These are phyloP conservation scores for Rhinoraja longicauda DNA, from an alignment of 2,797 vertebrate genomes.

Conservation along the genomic window DNA sequence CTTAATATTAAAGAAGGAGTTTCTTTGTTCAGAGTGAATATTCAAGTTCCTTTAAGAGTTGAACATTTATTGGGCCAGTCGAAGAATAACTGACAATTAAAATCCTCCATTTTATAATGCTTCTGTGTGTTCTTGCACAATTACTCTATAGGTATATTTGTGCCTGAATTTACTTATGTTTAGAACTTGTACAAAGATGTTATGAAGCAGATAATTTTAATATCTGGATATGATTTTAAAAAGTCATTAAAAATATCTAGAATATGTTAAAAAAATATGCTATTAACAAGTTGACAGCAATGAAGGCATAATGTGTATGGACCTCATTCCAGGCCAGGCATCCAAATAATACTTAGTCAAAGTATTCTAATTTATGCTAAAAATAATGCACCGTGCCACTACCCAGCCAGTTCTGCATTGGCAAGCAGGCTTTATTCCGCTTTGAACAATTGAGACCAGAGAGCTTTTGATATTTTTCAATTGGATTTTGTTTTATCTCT, in stretches of 20 bases:
- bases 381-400: not conserved
- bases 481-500: not conserved
- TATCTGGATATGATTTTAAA: not conserved
- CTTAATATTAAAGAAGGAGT: not conserved
- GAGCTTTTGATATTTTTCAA: not conserved
- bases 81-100: not conserved
- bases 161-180: not conserved
- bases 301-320: no score
- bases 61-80: not conserved
- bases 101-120: not conserved
- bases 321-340: not conserved
- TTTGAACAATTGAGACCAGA: not conserved
- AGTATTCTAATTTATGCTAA: not conserved
- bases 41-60: not conserved
- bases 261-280: no score
- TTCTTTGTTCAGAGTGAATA: not conserved
- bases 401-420: not conserved
- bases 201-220: not conserved
- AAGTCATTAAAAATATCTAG: no score
- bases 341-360: not conserved
- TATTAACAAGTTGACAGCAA: not conserved
- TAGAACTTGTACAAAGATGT: not conserved
- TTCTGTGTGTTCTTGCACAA: not conserved
- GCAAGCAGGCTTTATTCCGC: not conserved
- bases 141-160: not conserved